Base-by-base conservation (phyloP, 2,797 vertebrate species). In the Emys orbicularis region DNA sequence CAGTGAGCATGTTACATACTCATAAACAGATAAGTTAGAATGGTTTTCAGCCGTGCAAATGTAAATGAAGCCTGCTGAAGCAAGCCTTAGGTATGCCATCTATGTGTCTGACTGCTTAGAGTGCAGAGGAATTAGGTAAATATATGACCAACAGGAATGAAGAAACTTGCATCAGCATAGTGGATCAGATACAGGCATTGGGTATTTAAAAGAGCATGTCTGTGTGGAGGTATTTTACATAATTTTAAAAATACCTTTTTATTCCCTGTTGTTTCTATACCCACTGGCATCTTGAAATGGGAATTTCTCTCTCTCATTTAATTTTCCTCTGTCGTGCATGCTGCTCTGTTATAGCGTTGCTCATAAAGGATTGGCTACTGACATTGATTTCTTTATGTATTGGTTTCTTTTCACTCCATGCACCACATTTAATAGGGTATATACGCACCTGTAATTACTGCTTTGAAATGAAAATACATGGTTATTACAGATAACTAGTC, bases 1-100 rank as follows among this genome's bases (percentile, higher is more conserved):
- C 91, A 97, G 95, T 91, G 81, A 94, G 83, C 92, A 93, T 97
- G 89, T 96, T 96, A 94, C 93, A 96, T 97, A 97, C 97, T 97
- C 95, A 96, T 97, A 96, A 97, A 97, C 88, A 92, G 86, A 93
- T 92, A 86, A 90, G 86, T 96, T 97, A 96, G 96, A 97, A 96
- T 97, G 94, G 86, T 83, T 97, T 97, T 96, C 96, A 97, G 95
- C 90, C 91, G 95, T 87, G 93, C 95, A 95, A 96, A 97, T 96
- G 96, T 97, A 96, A 97, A 96, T 96, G 96, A 84, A 97, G 91
- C 96, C 94, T 97, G 95, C 96, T 97, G 95, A 90, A 97, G 95
- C 97, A 96, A 97, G 96, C 96, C 94, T 92, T 59, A 95, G 97
- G 95, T 93, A 94, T 96, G 97, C 91, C 94, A 97, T 95, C 96